A percentile compares a stretch with the other conserved stretches of the same genome.
These are phyloP conservation scores for Leucoptera coffeella DNA, from an alignment of 2,888 invertebrate species.

Conservation along the genomic window DNA sequence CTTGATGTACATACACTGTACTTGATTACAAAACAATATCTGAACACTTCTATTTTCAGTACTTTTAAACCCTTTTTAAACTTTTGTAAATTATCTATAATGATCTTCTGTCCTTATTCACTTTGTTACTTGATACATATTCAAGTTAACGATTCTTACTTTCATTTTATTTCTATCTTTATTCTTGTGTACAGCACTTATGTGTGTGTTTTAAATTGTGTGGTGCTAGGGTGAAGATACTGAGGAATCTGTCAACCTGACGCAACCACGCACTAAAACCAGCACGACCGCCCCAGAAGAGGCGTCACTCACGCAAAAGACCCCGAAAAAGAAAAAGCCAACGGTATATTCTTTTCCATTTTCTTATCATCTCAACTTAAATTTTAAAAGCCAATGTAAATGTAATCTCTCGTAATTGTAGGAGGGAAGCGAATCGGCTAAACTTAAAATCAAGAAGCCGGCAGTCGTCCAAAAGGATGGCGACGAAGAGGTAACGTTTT, in stretches of 20 bases:
- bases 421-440: slow-evolving; percentile 40
- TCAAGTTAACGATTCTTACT: not conserved
- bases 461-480: slow-evolving; percentile 29
- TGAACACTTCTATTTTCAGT: too few species aligned
- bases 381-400: too few species aligned
- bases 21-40: too few species aligned
- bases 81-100: too few species aligned
- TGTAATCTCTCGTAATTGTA: too few species aligned
- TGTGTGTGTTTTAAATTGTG: slow-evolving; percentile 12
- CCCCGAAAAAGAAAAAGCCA: slow-evolving; percentile 41
- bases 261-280: slow-evolving; percentile 41
- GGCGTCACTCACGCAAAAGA: slow-evolving; percentile 45
- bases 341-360: too few species aligned
- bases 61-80: too few species aligned
- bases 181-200: slow-evolving; percentile 10
- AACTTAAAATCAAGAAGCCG: slow-evolving; percentile 43
- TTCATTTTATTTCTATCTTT: not conserved
- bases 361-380: slow-evolving; percentile 29
- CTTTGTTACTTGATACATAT: too few species aligned
- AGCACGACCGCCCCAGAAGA: slow-evolving; percentile 46
- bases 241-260: slow-evolving; percentile 42
- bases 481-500: slow-evolving; percentile 26
- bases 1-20: too few species aligned
- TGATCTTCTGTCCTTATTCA: too few species aligned
- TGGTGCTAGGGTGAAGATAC: slow-evolving; percentile 36